Evolutionary conservation across 2,888 invertebrate genomes (phyloP).

Genomic region (Tubulanus polymorphus): DNA sequence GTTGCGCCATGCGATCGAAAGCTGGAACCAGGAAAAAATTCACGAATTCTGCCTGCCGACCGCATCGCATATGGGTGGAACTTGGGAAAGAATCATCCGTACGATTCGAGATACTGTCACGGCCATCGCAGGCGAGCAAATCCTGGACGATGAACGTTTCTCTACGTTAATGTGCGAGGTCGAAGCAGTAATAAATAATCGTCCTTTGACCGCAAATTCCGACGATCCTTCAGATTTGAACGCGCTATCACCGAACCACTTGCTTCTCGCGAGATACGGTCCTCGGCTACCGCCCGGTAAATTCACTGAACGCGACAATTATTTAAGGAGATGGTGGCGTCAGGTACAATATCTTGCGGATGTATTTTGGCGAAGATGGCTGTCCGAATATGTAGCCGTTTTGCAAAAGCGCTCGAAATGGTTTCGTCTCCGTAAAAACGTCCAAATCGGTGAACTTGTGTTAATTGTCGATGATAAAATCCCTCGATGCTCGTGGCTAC

Average conservation of each 20-base stretch:
- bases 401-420: constrained; percentile 3
- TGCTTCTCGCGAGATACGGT: constrained; percentile 20
- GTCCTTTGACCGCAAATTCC: constrained; percentile 19
- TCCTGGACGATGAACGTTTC: constrained; percentile 17
- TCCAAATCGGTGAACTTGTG: constrained; percentile 5
- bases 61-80: constrained; percentile 8
- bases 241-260: constrained; percentile 23
- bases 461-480: constrained; percentile 1
- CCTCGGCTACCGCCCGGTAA: constrained; percentile 5
- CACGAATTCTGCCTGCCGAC: too few species aligned
- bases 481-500: not conserved
- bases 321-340: constrained; percentile 2
- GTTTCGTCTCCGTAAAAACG: not conserved
- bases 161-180: constrained; percentile 21
- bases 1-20: too few species aligned
- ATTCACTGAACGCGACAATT: constrained; percentile 4
- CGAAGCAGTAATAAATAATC: constrained; percentile 19
- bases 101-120: constrained; percentile 6
- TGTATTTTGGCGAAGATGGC: constrained; percentile 11
- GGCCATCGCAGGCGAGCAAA: not conserved
- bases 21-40: too few species aligned
- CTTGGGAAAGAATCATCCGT: constrained; percentile 12
- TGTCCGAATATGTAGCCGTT: constrained; percentile 1
- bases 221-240: constrained; percentile 14
- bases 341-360: too few species aligned